Evolutionary conservation across 2,113 vertebrate genomes (phyloP).

Genomic region (Tricholaema leucomelas): DNA sequence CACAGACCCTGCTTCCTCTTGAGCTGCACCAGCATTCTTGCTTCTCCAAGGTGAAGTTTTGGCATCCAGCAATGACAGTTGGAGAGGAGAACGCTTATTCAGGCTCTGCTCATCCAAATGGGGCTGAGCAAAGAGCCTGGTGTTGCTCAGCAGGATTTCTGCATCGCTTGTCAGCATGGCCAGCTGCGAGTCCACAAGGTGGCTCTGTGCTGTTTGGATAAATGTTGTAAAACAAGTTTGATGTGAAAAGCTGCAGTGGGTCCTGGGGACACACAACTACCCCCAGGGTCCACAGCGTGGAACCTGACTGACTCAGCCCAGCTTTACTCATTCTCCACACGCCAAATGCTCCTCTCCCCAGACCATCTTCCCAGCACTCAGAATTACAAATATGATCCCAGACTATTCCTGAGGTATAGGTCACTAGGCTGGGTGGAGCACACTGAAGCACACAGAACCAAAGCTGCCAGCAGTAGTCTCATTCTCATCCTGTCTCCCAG

Average conservation of each 20-base stretch:
- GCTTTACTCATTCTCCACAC: not conserved
- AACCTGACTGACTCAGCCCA: not conserved
- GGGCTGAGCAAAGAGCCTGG: conserved; percentile 49
- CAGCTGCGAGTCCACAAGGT: not conserved
- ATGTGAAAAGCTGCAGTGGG: not conserved
- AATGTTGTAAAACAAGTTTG: not conserved
- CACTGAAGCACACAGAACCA: not conserved
- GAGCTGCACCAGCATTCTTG: not conserved
- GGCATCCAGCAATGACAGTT: not conserved
- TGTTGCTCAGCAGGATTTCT: conserved; percentile 13
- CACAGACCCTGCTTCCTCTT: not conserved
- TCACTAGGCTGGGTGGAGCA: not conserved
- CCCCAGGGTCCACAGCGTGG: not conserved
- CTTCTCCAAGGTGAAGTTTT: not conserved
- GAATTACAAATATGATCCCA: not conserved
- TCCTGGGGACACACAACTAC: not conserved
- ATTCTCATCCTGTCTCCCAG: not conserved
- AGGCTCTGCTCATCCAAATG: not conserved
- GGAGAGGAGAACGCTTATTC: not conserved
- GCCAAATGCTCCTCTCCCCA: not conserved
- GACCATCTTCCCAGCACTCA: not conserved
- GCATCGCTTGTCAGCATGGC: not conserved
- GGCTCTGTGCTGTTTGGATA: not conserved
- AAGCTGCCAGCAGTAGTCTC: not conserved
- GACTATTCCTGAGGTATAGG: not conserved